Evolutionary conservation across 2,888 invertebrate species (phyloP).

Genomic region (Herminia tarsipennalis): DNA sequence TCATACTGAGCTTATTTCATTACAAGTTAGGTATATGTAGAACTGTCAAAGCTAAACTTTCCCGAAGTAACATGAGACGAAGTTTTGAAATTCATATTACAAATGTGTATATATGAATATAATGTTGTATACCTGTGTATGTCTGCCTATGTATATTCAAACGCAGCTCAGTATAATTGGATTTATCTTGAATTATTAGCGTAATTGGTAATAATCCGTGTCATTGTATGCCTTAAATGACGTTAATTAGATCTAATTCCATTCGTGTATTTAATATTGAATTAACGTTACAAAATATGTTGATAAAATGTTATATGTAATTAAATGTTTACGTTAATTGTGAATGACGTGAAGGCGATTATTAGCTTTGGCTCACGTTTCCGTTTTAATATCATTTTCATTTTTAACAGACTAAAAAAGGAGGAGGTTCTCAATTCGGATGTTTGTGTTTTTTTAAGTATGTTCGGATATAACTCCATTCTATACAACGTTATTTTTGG

Average conservation of each 20-base stretch:
- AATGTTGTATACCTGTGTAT: constrained; percentile 3
- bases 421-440: no score
- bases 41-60: no score
- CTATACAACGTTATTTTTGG: no score
- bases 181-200: constrained; percentile 18
- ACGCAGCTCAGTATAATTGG: constrained; percentile 16
- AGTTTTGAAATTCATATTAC: constrained; percentile 5
- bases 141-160: constrained; percentile 2
- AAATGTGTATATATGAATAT: constrained; percentile 4
- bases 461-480: no score
- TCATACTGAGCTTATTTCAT: no score
- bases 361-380: no score
- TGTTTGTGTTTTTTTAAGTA: no score
- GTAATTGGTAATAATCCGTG: constrained; percentile 34
- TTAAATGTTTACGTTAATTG: not conserved
- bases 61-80: not conserved
- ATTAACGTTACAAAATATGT: constrained; percentile 1
- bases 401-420: no score
- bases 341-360: not conserved
- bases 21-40: no score
- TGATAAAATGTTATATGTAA: constrained; percentile 7
- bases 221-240: constrained; percentile 23
- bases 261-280: constrained; percentile 5
- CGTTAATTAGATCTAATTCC: constrained; percentile 23
- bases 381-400: no score